These are phyloP conservation scores for Bruchidius siliquastri DNA, from an alignment of 2,888 invertebrate species.

Conservation along the genomic window DNA sequence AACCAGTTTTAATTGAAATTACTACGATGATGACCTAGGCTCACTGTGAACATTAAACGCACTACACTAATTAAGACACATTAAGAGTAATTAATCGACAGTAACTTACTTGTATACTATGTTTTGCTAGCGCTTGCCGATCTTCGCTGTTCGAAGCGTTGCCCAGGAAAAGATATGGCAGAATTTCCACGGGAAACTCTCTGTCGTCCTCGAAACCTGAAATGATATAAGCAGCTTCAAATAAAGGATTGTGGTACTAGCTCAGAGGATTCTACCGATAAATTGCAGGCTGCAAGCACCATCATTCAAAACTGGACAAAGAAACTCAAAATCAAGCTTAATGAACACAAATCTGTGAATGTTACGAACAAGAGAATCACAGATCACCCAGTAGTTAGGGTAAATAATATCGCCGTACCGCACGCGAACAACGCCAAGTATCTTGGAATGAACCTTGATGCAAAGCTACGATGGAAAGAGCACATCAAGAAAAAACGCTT, in stretches of 20 bases:
- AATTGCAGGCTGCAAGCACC: too few relatives aligned
- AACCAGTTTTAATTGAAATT: not conserved
- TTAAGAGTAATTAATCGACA: not conserved
- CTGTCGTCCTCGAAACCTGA: constrained; percentile 59
- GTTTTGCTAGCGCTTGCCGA: constrained; percentile 79
- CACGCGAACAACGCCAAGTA: too few relatives aligned
- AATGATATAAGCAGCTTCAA: constrained; percentile 16
- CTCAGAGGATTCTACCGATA: too few relatives aligned
- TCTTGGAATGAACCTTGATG: too few relatives aligned
- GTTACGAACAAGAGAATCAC: too few relatives aligned
- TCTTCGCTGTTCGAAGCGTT: constrained; percentile 93
- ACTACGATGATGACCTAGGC: not conserved
- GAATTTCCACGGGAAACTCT: constrained; percentile 91
- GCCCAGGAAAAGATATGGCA: constrained; percentile 89
- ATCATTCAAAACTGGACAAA: too few relatives aligned
- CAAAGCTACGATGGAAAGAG: too few relatives aligned
- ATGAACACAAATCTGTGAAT: too few relatives aligned
- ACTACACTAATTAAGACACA: not conserved
- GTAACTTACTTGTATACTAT: constrained; percentile 71
- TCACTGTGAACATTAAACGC: not conserved
- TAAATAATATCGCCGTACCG: too few relatives aligned
- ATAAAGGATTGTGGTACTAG: not conserved
- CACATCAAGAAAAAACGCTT: too few relatives aligned
- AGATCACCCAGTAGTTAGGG: too few relatives aligned
- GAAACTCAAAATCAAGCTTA: too few relatives aligned